Evolutionary conservation across 37 sponge, comb jelly and placozoan species (phyloP).

Genomic region (Dysidea cf. avara): DNA sequence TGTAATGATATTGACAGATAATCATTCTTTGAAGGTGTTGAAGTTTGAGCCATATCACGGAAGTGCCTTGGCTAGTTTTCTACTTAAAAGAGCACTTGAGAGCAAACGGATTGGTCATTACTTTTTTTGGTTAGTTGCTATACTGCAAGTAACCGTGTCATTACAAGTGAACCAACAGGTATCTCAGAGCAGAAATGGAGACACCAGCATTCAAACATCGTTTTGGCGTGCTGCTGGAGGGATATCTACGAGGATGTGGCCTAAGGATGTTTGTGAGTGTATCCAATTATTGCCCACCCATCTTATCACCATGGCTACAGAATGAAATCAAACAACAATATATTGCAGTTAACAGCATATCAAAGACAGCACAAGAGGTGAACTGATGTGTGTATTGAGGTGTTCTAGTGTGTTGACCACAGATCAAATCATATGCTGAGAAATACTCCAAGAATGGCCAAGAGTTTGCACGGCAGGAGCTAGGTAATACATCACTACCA

Average conservation of each 20-base stretch:
- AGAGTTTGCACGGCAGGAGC: slow-evolving; percentile 37
- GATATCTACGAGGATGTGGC: slow-evolving; percentile 88
- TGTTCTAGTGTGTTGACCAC: not conserved
- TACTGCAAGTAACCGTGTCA: too few relatives aligned
- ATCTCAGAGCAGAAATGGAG: slow-evolving; percentile 90
- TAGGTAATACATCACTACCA: slow-evolving; percentile 39
- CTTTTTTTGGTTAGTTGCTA: slow-evolving; percentile 78
- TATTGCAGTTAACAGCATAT: slow-evolving; percentile 54
- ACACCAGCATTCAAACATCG: slow-evolving; percentile 79
- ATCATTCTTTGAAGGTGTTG: slow-evolving; percentile 17
- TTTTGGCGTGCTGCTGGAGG: slow-evolving; percentile 88
- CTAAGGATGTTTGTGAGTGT: slow-evolving; percentile 69
- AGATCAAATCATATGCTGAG: slow-evolving; percentile 59
- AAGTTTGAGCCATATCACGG: slow-evolving; percentile 94
- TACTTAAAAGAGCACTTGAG: slow-evolving; percentile 77
- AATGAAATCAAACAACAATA: slow-evolving; percentile 68
- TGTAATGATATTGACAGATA: too few relatives aligned
- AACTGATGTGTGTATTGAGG: not conserved
- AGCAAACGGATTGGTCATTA: slow-evolving; percentile 88
- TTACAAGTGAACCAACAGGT: slow-evolving; percentile 35
- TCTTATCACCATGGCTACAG: slow-evolving; percentile 27
- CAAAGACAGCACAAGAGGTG: slow-evolving; percentile 55
- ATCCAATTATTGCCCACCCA: not conserved
- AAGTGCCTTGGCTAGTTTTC: slow-evolving; percentile 80
- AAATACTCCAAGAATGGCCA: slow-evolving; percentile 36